Evolutionary conservation across 2,113 vertebrate genomes (phyloP).

Genomic region (Neotoma lepida): DNA sequence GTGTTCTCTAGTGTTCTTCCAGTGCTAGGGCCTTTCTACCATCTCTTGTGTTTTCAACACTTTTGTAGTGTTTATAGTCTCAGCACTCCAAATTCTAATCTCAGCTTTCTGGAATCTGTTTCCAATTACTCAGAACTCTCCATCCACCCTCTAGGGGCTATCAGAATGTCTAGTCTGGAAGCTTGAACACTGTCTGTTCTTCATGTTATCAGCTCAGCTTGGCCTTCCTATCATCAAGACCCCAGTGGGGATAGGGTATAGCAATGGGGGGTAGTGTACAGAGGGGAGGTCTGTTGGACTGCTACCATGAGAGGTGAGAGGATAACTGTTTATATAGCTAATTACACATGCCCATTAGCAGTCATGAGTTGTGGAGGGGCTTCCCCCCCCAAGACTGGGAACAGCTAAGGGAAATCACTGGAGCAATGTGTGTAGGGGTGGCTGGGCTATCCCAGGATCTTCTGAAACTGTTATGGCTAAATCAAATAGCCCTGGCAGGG

Average conservation of each 20-base stretch:
- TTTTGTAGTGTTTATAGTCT: not conserved
- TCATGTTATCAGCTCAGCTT: not conserved
- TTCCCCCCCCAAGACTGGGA: not conserved
- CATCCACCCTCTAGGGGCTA: not conserved
- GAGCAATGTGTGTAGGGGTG: not conserved
- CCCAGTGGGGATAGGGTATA: not conserved
- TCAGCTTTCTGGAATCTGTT: not conserved
- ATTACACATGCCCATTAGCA: not conserved
- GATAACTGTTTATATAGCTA: not conserved
- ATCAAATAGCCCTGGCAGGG: not conserved
- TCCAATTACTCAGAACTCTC: not conserved
- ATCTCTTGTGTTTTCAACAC: not conserved
- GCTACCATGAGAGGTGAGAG: not conserved
- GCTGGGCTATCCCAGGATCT: no score
- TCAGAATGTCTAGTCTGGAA: not conserved
- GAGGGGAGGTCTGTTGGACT: not conserved
- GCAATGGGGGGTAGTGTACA: no score
- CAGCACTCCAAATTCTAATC: not conserved
- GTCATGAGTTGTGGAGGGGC: not conserved
- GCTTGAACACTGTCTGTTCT: not conserved
- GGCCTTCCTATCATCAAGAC: not conserved
- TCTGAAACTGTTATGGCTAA: not conserved
- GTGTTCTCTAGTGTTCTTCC: not conserved
- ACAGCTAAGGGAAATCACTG: not conserved
- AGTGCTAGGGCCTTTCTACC: no score